These are phyloP conservation scores for Gari tellinella DNA, from an alignment of 2,888 invertebrate species.

Conservation along the genomic window DNA sequence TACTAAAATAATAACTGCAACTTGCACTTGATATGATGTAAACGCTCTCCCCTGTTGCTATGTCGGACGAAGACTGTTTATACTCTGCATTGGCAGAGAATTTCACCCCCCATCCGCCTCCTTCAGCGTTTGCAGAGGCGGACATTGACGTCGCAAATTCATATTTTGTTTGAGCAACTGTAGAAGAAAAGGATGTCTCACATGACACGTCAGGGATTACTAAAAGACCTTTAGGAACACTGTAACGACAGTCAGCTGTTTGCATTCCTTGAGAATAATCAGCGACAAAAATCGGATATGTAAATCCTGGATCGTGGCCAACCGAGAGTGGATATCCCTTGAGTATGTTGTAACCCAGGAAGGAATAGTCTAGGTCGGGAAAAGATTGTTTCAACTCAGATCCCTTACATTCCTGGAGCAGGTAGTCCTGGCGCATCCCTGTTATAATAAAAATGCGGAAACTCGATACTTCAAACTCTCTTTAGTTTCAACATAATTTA, in stretches of 20 bases:
- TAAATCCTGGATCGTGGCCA: constrained; percentile 55
- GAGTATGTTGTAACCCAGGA: constrained; percentile 44
- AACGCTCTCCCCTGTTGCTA: constrained; percentile 26
- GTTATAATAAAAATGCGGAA: not conserved
- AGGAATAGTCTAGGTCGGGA: constrained; percentile 48
- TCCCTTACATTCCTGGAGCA: constrained; percentile 38
- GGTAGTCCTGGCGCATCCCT: constrained; percentile 32
- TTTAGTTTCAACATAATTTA: too few relatives aligned
- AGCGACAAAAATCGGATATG: constrained; percentile 42
- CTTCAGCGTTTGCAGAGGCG: constrained; percentile 14
- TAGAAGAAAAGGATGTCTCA: constrained; percentile 39
- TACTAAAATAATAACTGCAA: constrained; percentile 47
- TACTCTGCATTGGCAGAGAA: constrained; percentile 43
- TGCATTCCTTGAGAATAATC: constrained; percentile 28
- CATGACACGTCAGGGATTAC: constrained; percentile 45
- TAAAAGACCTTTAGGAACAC: constrained; percentile 32
- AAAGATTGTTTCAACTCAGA: constrained; percentile 29
- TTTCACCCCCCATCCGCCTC: constrained; percentile 20
- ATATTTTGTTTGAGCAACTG: constrained; percentile 22
- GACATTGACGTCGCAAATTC: constrained; percentile 28
- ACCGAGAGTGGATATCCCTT: constrained; percentile 36
- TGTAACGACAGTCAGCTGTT: constrained; percentile 42
- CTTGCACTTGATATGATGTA: constrained; percentile 35
- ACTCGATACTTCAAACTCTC: not conserved
- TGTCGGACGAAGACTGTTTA: constrained; percentile 20